These are phyloP conservation scores for Amphimedon queenslandica DNA, from an alignment of 37 sponge, comb jelly and placozoan species.

Conservation along the genomic window DNA sequence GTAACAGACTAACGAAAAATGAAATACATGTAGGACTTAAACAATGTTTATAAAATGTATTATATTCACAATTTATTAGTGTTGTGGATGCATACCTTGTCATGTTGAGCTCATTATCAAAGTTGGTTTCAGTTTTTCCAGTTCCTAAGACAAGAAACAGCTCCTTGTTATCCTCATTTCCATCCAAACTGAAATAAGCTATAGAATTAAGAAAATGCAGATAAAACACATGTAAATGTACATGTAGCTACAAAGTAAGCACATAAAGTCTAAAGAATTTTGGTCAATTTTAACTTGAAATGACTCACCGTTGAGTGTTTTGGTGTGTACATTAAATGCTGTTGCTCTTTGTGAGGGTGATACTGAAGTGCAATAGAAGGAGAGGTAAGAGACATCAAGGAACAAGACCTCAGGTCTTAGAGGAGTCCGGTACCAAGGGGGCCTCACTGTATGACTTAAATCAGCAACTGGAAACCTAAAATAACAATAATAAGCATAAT, in stretches of 20 bases:
- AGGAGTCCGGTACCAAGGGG: conserved; percentile 48
- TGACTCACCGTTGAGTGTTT: conserved; percentile 10
- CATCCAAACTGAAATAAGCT: conserved; percentile 53
- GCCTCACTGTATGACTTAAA: background rate
- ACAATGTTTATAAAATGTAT: no score
- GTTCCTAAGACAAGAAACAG: conserved; percentile 25
- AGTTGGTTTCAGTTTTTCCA: background rate
- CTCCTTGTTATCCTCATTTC: conserved; percentile 21
- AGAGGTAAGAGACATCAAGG: conserved; percentile 10
- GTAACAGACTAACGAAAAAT: no score
- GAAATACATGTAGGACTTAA: background rate
- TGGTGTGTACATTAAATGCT: background rate
- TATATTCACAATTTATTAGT: no score
- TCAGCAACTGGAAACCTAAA: conserved; percentile 49
- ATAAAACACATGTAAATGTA: no score
- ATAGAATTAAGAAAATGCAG: no score
- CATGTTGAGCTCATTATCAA: background rate
- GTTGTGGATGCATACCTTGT: no score
- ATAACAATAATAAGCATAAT: background rate
- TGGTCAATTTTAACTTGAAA: no score
- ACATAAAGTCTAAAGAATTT: background rate
- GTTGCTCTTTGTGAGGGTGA: background rate
- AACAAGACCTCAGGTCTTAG: conserved; percentile 29
- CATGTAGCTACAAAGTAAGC: background rate
- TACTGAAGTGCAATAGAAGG: background rate